Evolutionary conservation across 2,797 vertebrate genomes (phyloP), one percentile per base, ranked within the genome.

Genomic region (Florisuga fusca): DNA sequence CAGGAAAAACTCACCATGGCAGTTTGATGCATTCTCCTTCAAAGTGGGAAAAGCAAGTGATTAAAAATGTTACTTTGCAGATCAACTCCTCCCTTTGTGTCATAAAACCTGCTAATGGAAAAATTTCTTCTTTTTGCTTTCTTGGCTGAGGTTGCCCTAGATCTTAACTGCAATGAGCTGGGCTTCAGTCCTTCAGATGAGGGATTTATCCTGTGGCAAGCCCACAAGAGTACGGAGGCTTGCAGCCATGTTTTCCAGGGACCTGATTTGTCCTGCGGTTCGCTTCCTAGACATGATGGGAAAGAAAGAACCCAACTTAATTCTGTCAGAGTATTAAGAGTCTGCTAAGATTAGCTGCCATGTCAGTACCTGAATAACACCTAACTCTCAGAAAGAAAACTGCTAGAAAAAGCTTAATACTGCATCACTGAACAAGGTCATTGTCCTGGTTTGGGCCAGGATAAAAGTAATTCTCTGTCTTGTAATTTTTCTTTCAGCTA

Each of bases 241-340:
- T 77, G 61, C 25, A 64, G 34, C 23, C 0, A 0, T 25, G 22
- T 34, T 80, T 15, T 63, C n/a, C 22, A 50, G 50, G n/a, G n/a
- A 41, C 20, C 6, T n/a, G 14, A 14, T 34, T 57, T 18, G 45
- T 64, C 43, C 59, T 79, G 43, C 31, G 34, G n/a, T n/a, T 84
- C 9, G 1, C 22, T 87, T 50, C 17, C 12, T 36, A 53, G 31
- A 15, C 2, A 1, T 18, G 29, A 29, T 46, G 31, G 33, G 34
- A 88, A 81, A 63, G 72, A 64, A 75, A 61, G 62, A 83, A 34
- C 11, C 15, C 20, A 25, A 29, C 21, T 86, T 73, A 43, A 34
- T 76, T 92, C 66, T 79, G 33, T 3, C 26, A 9, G 46, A 61
- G 21, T 48, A 41, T 59, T 3, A 23, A 9, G 46, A 61, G 21